Base-by-base conservation (phyloP, 2,113 vertebrate genomes). In the Percina caprodes region DNA sequence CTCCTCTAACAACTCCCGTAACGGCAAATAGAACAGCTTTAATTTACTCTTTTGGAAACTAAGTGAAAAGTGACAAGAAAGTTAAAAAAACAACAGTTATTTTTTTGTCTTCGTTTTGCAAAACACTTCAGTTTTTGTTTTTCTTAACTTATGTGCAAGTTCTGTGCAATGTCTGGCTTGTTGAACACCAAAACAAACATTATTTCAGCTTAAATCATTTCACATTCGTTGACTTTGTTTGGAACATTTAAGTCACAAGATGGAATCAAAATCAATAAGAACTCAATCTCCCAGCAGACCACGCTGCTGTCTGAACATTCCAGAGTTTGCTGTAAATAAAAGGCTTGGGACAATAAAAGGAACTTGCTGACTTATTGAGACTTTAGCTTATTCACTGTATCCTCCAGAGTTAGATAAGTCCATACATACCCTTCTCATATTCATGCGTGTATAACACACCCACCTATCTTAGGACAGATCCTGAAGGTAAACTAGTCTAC, bases 101-200 rank as follows among this genome's bases (percentile, higher is more conserved):
- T 62, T 71, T 84, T 84, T 90, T 73, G 73, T 89, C 75, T 82
- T 86, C 63, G 72, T 79, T 88, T 84, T 88, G 85, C 83, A 92
- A 93, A 74, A 86, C 42, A 79, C 35, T 84, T 79, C 77, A 68
- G n/a, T 82, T 66, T 78, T 46, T 24, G 0, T 82, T 69, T 75
- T 83, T 81, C 76, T 78, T 35, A 63, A 86, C 82, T 89, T 83
- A 91, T 93, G 94, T 96, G 94, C 94, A 95, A 95, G 91, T 92
- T 93, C 83, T 92, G 91, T 93, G 94, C 94, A 91, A 92, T 49
- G 62, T 92, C 88, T 86, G 82, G 87, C 81, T 83, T 69, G 42
- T 84, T 58, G 2, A 86, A 86, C 81, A 85, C 80, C 70, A 65
- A 84, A 89, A 85, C 69, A 63, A 91, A 79, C 83, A 78, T 18